These are phyloP conservation scores for Neolamprologus brichardi DNA, from an alignment of 2,113 vertebrate genomes.

Conservation along the genomic window DNA sequence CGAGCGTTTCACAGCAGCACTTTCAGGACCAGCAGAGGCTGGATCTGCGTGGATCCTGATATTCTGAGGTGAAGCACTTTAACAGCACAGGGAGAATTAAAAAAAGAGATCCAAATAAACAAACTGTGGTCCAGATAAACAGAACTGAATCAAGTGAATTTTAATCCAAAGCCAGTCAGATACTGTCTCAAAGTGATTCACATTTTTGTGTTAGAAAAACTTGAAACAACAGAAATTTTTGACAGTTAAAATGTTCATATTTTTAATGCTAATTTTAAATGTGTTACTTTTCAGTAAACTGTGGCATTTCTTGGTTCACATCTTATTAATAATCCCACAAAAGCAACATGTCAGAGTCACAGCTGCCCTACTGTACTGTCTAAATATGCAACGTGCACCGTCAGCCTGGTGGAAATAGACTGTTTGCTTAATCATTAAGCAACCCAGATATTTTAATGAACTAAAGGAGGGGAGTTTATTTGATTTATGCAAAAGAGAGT, in stretches of 20 bases:
- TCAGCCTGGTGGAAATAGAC: not conserved
- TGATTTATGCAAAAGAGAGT: rapidly evolving
- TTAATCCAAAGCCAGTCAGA: not conserved
- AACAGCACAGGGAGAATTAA: rapidly evolving
- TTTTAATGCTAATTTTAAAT: not conserved
- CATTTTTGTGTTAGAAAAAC: not conserved
- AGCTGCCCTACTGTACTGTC: not conserved
- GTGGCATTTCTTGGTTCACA: not conserved
- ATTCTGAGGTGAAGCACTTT: not conserved
- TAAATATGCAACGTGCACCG: not conserved
- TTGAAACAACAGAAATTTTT: not conserved
- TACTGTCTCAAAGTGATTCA: rapidly evolving
- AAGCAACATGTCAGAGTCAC: not conserved
- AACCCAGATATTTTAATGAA: not conserved
- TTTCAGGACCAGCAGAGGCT: not conserved
- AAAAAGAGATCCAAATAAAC: not conserved
- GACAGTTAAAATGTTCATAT: not conserved
- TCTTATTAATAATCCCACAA: not conserved
- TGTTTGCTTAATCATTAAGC: not conserved
- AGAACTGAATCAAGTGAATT: not conserved
- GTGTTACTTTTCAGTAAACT: not conserved
- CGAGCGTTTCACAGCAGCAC: not conserved
- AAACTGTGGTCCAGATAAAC: not conserved
- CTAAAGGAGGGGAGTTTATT: not conserved
- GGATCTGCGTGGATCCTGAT: not conserved